Base-by-base conservation (phyloP, 2,888 invertebrate species). In the Anarsia innoxiella region DNA sequence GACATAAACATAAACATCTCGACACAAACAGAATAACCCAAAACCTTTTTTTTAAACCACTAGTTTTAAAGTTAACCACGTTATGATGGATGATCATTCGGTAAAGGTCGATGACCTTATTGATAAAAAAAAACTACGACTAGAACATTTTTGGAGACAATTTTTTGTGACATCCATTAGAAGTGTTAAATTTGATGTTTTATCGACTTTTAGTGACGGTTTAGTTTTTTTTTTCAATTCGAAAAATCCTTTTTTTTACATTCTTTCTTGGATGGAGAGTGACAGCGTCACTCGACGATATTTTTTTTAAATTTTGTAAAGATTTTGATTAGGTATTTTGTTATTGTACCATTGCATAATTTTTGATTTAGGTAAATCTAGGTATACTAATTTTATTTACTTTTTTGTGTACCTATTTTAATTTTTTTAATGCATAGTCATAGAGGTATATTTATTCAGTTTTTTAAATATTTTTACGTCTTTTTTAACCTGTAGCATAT, bases 81-180 rank as follows among this genome's bases (percentile, higher is more conserved):
- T 14, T 34, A 45, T 47, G 47, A 47, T 42, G 41, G 39, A 44
- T 45, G 36, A 32, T 16, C 15, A 6, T 11, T 2, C 25, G 11
- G 16, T 14, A 16, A 25, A 38, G 46, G 41, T 41, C 33, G 38
- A 5, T 36, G 40, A 38, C 37, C 41, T 39, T 37, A 38, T 25
- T 31, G 10, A 13, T 13, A 14, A 34, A 33, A 29, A 26, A 36
- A 28, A 2, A 14, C 26, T 32, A 23, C 29, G 26, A 26, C 16
- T 32, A 27, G 31, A 28, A 36, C 12, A 29, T 32, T 27, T 23
- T 41, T 27, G 42, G 33, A 19, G 39, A 42, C 42, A 36, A n/a
- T 36, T 38, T 37, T 42, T 39, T 36, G 11, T 13, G 2, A n/a
- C 13, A 11, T 9, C 34, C 37, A 35, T 40, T 40, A 37, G 39